phyloP scores from a whole-genome alignment of 1,140 invertebrate genomes.

The Nephila pilipes region DNA sequence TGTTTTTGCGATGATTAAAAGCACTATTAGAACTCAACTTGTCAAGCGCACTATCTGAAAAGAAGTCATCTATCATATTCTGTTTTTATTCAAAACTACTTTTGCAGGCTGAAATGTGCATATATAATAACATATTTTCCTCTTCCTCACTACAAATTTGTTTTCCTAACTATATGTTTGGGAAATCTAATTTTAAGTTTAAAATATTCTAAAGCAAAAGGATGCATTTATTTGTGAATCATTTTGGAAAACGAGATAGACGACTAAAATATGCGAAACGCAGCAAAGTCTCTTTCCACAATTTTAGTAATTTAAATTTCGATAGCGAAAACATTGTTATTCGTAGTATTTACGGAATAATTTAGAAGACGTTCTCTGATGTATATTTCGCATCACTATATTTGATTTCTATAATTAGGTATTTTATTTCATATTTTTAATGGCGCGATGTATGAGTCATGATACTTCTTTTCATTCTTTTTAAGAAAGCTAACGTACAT shows the following conservation, averaged over 20 bases:
- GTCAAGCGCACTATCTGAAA: background rate
- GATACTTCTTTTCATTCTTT: too few species aligned
- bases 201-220: background rate
- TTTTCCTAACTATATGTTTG: background rate
- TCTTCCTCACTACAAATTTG: background rate
- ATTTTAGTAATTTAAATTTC: too few species aligned
- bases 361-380: too few species aligned
- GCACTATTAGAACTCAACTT: slow-evolving; percentile 17
- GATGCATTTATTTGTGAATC: background rate
- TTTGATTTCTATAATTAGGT: too few species aligned
- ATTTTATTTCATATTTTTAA: too few species aligned
- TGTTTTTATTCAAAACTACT: background rate
- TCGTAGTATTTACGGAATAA: too few species aligned
- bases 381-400: too few species aligned
- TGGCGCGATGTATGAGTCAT: too few species aligned
- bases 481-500: too few species aligned
- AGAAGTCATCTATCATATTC: slow-evolving; percentile 29
- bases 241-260: background rate
- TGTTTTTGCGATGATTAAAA: background rate
- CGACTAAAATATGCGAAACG: background rate
- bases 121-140: background rate
- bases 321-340: too few species aligned
- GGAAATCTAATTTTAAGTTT: background rate
- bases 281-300: background rate
- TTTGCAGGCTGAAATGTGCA: background rate